Conservation (phyloP, 2,888 invertebrate species). For the Tenthredo scrophulariae region DNA sequence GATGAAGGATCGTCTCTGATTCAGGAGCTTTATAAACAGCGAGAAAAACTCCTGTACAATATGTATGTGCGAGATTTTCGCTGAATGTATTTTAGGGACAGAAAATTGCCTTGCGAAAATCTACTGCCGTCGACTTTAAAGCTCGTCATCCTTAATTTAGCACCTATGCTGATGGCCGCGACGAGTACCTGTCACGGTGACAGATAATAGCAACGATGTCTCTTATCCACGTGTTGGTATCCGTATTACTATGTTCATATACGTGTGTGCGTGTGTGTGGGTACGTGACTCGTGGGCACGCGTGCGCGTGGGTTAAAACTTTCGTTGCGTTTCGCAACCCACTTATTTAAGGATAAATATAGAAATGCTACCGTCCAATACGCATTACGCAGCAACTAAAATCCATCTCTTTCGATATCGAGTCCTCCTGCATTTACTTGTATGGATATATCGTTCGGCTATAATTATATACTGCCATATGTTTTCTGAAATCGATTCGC, state of each 20-base stretch:
- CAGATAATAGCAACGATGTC: slow-evolving; percentile 31
- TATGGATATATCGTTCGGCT: not conserved
- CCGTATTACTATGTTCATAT: not conserved
- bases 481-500: not conserved
- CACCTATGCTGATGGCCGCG: slow-evolving; percentile 39
- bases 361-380: slow-evolving; percentile 39
- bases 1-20: not conserved
- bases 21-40: not conserved
- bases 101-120: slow-evolving; percentile 6
- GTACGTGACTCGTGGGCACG: slow-evolving; percentile 42
- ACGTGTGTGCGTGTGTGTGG: not conserved
- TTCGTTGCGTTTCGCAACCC: slow-evolving; percentile 50
- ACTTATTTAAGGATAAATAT: slow-evolving; percentile 48
- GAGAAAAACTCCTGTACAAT: not conserved
- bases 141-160: slow-evolving; percentile 40
- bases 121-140: not conserved
- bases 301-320: slow-evolving; percentile 49
- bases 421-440: not conserved
- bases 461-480: not conserved
- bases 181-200: slow-evolving; percentile 36
- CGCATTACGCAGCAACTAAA: slow-evolving; percentile 7
- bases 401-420: slow-evolving; percentile 31
- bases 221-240: not conserved
- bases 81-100: not conserved
- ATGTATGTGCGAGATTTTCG: not conserved